These are phyloP conservation scores for Epizoanthus scotinus DNA, from an alignment of 92 coral and sea anemone genomes.

Conservation along the genomic window DNA sequence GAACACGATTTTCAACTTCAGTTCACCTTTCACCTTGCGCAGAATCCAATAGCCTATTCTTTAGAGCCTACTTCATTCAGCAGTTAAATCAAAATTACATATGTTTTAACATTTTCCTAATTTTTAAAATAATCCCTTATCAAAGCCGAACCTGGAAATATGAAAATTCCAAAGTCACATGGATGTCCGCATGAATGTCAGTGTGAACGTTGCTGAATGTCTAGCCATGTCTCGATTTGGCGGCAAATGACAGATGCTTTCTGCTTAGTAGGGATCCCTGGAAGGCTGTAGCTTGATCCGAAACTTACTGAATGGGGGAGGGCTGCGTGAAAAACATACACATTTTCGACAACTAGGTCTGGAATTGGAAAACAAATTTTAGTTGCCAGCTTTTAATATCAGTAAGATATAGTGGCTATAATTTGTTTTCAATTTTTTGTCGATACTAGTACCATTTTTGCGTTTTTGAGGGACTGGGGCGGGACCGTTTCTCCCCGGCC, in stretches of 20 bases:
- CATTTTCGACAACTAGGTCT: too few relatives aligned
- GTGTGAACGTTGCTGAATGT: too few relatives aligned
- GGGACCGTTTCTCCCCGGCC: too few relatives aligned
- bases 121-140: too few relatives aligned
- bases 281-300: neutral
- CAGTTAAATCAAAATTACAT: too few relatives aligned
- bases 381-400: neutral
- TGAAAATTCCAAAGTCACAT: neutral
- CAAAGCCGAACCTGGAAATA: neutral
- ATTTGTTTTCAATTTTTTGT: too few relatives aligned
- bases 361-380: too few relatives aligned
- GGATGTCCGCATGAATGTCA: too few relatives aligned
- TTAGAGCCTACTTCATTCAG: neutral
- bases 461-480: too few relatives aligned
- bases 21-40: neutral
- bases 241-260: neutral
- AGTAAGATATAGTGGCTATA: too few relatives aligned
- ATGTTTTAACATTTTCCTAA: too few relatives aligned
- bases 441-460: too few relatives aligned
- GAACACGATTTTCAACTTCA: neutral
- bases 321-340: neutral
- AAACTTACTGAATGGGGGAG: neutral
- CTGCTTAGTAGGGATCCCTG: neutral
- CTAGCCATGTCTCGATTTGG: neutral
- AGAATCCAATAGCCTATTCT: neutral